Base-by-base conservation (phyloP, 2,797 vertebrate genomes). In the Distichodus sexfasciatus region DNA sequence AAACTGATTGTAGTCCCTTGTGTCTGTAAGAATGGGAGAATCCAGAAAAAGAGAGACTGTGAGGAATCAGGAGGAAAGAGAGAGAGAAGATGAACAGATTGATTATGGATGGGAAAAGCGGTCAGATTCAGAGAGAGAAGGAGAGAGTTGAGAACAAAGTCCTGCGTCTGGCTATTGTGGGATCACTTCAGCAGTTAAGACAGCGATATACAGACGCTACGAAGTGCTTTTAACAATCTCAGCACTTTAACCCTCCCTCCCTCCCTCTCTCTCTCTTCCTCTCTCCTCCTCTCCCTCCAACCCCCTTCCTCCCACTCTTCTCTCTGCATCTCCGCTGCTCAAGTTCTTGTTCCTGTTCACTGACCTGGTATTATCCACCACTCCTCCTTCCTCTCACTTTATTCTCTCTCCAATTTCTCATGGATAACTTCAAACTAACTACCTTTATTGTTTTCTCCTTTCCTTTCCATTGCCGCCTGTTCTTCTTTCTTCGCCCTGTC, bases 81-180 rank as follows among this genome's bases (percentile, higher is more conserved):
- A 60, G 58, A 67, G 64, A 63, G 29, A 33, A 64, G 46, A 46
- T 55, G 21, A 70, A 47, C 35, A 60, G 46, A 66, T 40, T 36
- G 47, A 58, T 55, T 35, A 43, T 8, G 29, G 19, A 6, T 55
- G 43, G 61, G 38, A 59, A 29, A 61, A 28, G 19, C n/a, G n/a
- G 58, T 28, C 36, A 28, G 53, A 36, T 6, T 17, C 51, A 46
- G 14, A 53, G 67, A 72, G 72, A 28, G 67, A 55, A 19, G 41
- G 47, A 60, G 58, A 50, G 4, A 66, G 72, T 74, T 12, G 44
- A 71, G 55, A 55, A 79, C 76, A 83, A 78, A 81, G 81, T 69
- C 81, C 82, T 88, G 82, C 84, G 87, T 79, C 82, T 87, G 88
- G 89, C 87, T n/a, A 86, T 83, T 78, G 83, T 86, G 82, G n/a